These are phyloP conservation scores for Apostichopus parvimensis DNA, from an alignment of 35 echinoderm and acorn worm genomes.

Conservation along the genomic window DNA sequence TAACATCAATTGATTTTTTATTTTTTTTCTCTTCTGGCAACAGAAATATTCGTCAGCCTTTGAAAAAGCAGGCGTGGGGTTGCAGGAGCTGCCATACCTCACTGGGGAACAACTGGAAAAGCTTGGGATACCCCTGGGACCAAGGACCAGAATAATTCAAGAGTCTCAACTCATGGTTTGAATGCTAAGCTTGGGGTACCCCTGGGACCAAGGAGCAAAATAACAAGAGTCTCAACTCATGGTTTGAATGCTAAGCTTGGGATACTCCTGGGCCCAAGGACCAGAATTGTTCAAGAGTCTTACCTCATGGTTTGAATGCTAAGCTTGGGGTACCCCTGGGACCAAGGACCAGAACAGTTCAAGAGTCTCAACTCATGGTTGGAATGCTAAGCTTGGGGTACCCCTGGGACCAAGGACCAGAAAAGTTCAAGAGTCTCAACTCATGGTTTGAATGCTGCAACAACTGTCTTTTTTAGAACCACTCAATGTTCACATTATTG, in stretches of 20 bases:
- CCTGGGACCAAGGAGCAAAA: conserved; percentile 73
- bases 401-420: conserved; percentile 71
- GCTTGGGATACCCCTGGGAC: conserved; percentile 72
- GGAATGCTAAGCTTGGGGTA: conserved; percentile 67
- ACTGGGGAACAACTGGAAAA: conserved; percentile 78
- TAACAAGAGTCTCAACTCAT: conserved; percentile 92
- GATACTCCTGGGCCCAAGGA: conserved; percentile 62
- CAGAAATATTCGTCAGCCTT: conserved; percentile 82
- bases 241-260: conserved; percentile 71
- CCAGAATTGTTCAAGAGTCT: conserved; percentile 77
- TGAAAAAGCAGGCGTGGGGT: conserved; percentile 73
- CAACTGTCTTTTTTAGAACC: too few relatives aligned
- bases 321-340: conserved; percentile 66
- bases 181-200: conserved; percentile 71
- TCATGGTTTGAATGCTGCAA: conserved; percentile 68
- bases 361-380: conserved; percentile 86
- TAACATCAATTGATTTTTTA: not conserved
- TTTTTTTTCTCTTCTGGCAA: not conserved
- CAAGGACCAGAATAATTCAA: conserved; percentile 78
- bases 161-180: conserved; percentile 88
- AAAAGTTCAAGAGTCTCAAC: conserved; percentile 81
- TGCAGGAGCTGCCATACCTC: conserved; percentile 87
- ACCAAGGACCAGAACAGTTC: conserved; percentile 76
- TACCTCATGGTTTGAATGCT: conserved; percentile 67
- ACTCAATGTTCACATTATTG: too few relatives aligned